These are phyloP conservation scores for Melanotaenia pygmaea DNA, from an alignment of 2,797 vertebrate species.

Conservation along the genomic window DNA sequence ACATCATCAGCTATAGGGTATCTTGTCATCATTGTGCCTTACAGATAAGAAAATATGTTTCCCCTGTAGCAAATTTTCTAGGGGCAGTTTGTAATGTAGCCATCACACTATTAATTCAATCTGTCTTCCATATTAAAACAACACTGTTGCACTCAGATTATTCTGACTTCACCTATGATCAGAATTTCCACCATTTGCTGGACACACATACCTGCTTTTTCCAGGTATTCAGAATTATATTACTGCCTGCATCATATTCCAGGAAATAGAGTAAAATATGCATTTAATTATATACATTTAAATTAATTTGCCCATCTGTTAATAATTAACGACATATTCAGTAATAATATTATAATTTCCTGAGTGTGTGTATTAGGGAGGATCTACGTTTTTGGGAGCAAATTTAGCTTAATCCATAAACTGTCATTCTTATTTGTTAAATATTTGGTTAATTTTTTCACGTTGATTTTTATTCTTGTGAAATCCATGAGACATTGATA, in stretches of 20 bases:
- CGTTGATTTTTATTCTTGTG: not conserved
- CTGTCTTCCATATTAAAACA: not conserved
- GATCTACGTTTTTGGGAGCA: not conserved
- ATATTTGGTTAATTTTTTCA: not conserved
- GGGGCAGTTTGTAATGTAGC: not conserved
- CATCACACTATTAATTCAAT: not conserved
- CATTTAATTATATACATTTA: not conserved
- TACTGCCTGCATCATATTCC: not conserved
- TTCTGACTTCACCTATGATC: not conserved
- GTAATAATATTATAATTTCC: not conserved
- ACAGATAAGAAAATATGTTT: not conserved
- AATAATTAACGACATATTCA: not conserved
- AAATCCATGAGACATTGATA: not conserved
- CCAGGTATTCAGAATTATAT: not conserved
- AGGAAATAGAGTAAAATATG: not conserved
- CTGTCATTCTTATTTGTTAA: not conserved
- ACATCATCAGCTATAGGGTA: no score
- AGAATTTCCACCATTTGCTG: not conserved
- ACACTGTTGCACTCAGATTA: not conserved
- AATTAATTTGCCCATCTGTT: not conserved
- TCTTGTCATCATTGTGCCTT: no score
- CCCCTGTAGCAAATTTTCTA: no score
- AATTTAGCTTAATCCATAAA: not conserved
- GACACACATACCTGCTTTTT: not conserved
- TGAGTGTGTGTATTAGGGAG: not conserved